These are phyloP conservation scores for Xestia rhomboidea DNA, from an alignment of 2,888 invertebrate species.

Conservation along the genomic window DNA sequence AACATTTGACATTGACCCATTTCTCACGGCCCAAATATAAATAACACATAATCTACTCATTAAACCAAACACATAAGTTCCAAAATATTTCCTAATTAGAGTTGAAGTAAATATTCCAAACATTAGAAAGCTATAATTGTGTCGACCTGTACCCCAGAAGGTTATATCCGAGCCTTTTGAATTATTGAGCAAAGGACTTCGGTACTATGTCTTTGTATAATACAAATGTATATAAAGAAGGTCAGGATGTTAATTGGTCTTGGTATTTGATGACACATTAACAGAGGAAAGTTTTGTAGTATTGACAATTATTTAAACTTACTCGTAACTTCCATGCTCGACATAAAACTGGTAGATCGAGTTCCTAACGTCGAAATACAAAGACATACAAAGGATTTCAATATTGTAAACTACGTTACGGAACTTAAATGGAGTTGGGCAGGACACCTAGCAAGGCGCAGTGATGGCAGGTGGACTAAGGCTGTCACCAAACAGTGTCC, in stretches of 20 bases:
- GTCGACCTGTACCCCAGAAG: background rate
- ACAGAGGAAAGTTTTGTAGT: background rate
- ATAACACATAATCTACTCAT: conserved; percentile 19
- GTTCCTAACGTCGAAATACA: no score
- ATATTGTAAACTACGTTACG: no score
- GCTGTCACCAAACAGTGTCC: no score
- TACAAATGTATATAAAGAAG: conserved; percentile 2
- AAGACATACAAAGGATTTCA: no score
- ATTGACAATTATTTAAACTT: background rate
- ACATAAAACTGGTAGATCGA: no score
- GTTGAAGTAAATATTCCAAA: conserved; percentile 6
- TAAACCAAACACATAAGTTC: background rate
- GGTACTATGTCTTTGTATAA: background rate
- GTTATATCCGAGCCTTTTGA: background rate
- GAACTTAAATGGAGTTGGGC: no score
- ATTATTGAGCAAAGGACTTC: conserved; percentile 25
- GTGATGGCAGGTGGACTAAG: no score
- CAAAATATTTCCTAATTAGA: conserved; percentile 2
- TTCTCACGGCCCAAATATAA: background rate
- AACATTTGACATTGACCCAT: background rate
- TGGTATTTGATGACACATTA: conserved; percentile 8
- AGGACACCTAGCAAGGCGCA: no score
- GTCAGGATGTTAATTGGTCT: conserved; percentile 5
- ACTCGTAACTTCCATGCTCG: no score
- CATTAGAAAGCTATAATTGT: conserved; percentile 1